These are phyloP conservation scores for Orussus abietinus DNA, from an alignment of 1,140 invertebrate genomes.

Conservation along the genomic window DNA sequence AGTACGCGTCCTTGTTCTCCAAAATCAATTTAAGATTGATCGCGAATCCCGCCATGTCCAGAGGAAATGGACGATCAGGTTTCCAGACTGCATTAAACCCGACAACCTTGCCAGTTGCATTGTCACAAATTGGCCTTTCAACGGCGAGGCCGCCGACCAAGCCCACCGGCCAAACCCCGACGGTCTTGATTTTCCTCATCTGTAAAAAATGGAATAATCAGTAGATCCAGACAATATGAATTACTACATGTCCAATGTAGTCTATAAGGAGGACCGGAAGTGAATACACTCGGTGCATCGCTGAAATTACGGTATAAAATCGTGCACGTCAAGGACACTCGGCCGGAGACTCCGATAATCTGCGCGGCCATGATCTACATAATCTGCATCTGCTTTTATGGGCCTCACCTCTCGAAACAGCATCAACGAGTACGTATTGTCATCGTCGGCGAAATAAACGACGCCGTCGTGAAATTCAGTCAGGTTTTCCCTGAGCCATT, in stretches of 20 bases:
- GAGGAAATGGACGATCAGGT: constrained; percentile 85
- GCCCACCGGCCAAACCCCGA: constrained; percentile 97
- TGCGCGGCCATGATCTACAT: too few relatives aligned
- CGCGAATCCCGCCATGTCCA: constrained; percentile 99
- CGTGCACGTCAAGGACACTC: too few relatives aligned
- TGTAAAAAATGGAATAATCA: constrained; percentile 34
- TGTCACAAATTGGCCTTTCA: constrained; percentile 73
- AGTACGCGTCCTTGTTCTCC: constrained; percentile 71
- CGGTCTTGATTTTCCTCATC: constrained; percentile 79
- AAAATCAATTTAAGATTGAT: constrained; percentile 82
- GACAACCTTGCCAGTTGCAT: constrained; percentile 66
- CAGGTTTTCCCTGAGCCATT: constrained; percentile 78
- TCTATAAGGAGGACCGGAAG: too few relatives aligned
- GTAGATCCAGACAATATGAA: not conserved
- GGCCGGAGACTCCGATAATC: too few relatives aligned
- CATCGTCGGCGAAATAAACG: constrained; percentile 98
- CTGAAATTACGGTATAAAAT: too few relatives aligned
- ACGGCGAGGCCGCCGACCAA: constrained; percentile 87
- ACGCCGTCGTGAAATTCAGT: constrained; percentile 60
- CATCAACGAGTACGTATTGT: constrained; percentile 90
- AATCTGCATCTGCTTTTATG: too few relatives aligned
- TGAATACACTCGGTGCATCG: too few relatives aligned
- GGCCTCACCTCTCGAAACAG: constrained; percentile 80
- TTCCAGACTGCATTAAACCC: constrained; percentile 85
- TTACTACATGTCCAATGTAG: not conserved